Conservation (phyloP, 1,140 invertebrate genomes). For the Piezodorus guildinii region DNA sequence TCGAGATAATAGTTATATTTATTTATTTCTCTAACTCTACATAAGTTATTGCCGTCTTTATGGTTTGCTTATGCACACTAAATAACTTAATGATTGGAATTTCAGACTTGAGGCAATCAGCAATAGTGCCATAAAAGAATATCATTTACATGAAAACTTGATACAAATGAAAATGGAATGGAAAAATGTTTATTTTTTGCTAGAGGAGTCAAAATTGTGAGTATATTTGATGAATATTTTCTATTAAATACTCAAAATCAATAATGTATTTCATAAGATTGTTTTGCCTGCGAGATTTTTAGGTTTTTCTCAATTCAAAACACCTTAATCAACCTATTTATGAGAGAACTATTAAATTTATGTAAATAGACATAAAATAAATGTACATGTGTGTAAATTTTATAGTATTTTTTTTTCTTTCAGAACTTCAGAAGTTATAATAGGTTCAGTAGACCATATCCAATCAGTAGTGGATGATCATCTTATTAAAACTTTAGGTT, state of each 20-base stretch:
- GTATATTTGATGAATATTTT: not conserved
- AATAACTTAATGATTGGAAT: not conserved
- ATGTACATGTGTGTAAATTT: no score
- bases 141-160: slow-evolving; percentile 62
- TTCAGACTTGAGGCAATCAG: slow-evolving; percentile 66
- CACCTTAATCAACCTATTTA: no score
- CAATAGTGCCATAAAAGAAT: slow-evolving; percentile 79
- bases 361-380: no score
- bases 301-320: no score
- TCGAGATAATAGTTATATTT: not conserved
- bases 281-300: no score
- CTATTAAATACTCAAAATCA: no score
- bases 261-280: no score
- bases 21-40: not conserved
- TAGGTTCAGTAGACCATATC: slow-evolving; percentile 73
- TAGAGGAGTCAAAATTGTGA: not conserved
- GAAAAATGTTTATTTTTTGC: slow-evolving; percentile 38
- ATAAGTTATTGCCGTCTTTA: no score
- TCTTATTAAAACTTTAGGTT: slow-evolving; percentile 74
- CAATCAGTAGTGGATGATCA: slow-evolving; percentile 79
- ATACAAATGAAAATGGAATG: slow-evolving; percentile 78
- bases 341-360: no score
- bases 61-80: not conserved
- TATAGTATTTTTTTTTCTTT: not conserved
- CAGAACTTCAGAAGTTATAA: slow-evolving; percentile 16